Percentiles rank a stretch among this genome's conserved stretches.
phyloP scores from a whole-genome alignment of 2,797 vertebrate species.

The Myotis findleyi region DNA sequence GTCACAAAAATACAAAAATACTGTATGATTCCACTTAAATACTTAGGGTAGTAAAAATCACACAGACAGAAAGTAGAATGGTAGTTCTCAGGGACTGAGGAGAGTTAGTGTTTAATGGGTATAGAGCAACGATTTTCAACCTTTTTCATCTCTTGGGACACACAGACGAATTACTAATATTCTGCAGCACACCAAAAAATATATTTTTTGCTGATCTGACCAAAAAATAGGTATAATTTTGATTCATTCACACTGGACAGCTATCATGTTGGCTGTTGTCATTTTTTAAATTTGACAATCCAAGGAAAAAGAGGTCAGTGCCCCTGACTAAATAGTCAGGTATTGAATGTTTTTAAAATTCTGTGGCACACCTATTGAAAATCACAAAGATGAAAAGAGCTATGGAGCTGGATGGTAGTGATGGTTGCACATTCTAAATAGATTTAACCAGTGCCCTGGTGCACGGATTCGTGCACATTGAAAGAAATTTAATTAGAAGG shows the following conservation, averaged over 20 bases:
- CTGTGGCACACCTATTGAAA: neutral
- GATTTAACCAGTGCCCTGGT: neutral
- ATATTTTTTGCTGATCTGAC: neutral
- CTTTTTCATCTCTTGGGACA: neutral
- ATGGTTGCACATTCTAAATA: neutral
- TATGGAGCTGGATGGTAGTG: neutral
- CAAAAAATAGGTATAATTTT: neutral
- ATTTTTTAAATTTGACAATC: neutral
- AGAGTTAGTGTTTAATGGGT: neutral
- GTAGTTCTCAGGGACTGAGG: neutral
- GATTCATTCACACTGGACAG: neutral
- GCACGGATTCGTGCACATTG: too few relatives aligned
- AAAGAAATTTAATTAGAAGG: too few relatives aligned
- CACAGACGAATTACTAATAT: neutral
- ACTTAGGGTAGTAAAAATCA: neutral
- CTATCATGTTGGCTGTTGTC: neutral
- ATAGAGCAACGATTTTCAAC: neutral
- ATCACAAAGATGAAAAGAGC: neutral
- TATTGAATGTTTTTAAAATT: neutral
- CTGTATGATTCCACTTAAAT: neutral
- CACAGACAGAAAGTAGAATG: neutral
- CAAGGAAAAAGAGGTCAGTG: neutral
- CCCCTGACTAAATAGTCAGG: neutral
- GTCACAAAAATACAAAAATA: neutral
- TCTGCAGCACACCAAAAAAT: neutral